Conservation (phyloP, 2,113 vertebrate species). For the Syngnathus typhle region DNA sequence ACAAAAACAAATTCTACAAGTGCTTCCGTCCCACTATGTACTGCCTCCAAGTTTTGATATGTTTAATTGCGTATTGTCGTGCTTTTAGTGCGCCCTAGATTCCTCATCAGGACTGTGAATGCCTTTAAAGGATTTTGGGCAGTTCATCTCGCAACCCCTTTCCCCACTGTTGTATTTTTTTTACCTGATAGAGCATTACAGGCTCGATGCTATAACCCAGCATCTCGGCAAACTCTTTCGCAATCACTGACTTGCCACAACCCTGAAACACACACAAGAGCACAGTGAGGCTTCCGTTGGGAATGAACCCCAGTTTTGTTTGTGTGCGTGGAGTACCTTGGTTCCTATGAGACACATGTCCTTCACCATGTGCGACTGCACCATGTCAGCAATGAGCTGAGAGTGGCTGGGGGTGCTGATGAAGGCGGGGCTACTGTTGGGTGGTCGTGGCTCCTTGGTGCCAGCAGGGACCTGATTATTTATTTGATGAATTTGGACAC, state of each 20-base stretch:
- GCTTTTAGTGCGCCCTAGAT: too few species aligned
- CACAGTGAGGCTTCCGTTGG: background rate
- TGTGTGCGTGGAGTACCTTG: slow-evolving; percentile 72
- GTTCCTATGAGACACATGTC: slow-evolving; percentile 93
- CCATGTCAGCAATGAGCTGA: slow-evolving; percentile 86
- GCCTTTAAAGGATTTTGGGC: too few species aligned
- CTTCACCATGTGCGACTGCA: slow-evolving; percentile 93
- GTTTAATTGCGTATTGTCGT: too few species aligned
- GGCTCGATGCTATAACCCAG: slow-evolving; percentile 87
- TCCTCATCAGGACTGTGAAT: too few species aligned
- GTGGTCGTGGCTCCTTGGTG: slow-evolving; percentile 57
- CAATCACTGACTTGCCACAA: slow-evolving; percentile 90
- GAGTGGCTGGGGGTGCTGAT: slow-evolving; percentile 82
- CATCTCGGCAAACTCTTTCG: slow-evolving; percentile 83
- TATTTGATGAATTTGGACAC: background rate
- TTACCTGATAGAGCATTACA: slow-evolving; percentile 96
- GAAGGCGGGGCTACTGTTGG: slow-evolving; percentile 67
- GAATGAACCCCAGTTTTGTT: background rate
- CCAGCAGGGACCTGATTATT: slow-evolving; percentile 81
- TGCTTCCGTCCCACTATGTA: too few species aligned
- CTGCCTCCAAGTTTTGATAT: too few species aligned
- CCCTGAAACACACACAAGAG: slow-evolving; percentile 69
- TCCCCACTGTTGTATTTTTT: background rate
- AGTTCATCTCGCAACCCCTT: too few species aligned
- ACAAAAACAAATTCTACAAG: background rate